phyloP scores from a whole-genome alignment of 2,113 vertebrate species.

The Rallus limicola region DNA sequence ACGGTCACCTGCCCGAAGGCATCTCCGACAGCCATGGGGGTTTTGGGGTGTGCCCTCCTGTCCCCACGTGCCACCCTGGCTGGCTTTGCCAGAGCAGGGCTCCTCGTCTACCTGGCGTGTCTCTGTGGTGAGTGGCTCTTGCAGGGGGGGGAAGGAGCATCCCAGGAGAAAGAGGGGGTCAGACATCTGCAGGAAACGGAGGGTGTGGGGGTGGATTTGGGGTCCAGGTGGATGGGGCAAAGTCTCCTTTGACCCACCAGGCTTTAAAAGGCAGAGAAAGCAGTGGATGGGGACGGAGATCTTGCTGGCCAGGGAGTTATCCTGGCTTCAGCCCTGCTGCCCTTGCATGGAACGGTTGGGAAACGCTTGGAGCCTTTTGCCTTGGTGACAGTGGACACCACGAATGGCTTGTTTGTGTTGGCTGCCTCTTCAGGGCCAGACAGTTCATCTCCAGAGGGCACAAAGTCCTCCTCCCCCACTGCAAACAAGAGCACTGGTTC shows the following conservation, averaged over 20 bases:
- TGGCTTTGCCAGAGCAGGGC: background rate
- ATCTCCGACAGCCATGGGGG: fast-evolving
- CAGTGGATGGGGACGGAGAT: background rate
- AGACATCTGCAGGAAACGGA: background rate
- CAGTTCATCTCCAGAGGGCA: background rate
- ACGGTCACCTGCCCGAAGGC: fast-evolving
- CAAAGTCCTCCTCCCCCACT: background rate
- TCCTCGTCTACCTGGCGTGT: background rate
- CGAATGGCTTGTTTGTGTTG: background rate
- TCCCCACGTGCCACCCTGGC: background rate
- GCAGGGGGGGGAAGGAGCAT: background rate
- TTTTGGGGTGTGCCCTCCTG: background rate
- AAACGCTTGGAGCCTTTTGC: background rate
- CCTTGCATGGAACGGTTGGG: background rate
- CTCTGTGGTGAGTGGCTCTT: background rate
- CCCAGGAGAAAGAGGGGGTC: background rate
- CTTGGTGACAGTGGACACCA: background rate
- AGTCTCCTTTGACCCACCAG: background rate
- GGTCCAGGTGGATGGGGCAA: background rate
- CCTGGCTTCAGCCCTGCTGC: background rate
- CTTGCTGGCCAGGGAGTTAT: background rate
- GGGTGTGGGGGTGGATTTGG: too few relatives aligned
- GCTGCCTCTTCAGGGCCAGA: background rate
- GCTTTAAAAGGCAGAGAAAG: background rate
- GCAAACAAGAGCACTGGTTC: background rate